These are phyloP conservation scores for Tipula helvola DNA, from an alignment of 2,888 invertebrate genomes.

Conservation along the genomic window DNA sequence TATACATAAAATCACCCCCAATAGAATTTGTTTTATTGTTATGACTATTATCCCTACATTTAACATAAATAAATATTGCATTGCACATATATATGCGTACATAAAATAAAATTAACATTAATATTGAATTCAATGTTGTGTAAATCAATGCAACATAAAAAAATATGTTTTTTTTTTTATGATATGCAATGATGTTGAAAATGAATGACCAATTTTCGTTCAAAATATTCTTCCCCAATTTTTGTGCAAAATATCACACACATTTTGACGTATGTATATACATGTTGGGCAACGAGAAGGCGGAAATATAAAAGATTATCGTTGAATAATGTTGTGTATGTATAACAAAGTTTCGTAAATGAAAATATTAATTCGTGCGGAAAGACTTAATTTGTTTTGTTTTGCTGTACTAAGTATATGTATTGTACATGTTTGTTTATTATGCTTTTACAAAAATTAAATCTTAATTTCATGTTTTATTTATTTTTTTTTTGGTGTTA, in stretches of 20 bases:
- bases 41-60: background rate
- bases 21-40: background rate
- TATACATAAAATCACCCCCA: background rate
- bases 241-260: background rate
- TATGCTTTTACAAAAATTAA: background rate
- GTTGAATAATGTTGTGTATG: too few species aligned
- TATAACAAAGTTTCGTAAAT: background rate
- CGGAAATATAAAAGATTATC: background rate
- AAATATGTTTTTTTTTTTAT: background rate
- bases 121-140: background rate
- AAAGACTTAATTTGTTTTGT: background rate
- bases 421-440: too few species aligned
- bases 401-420: too few species aligned
- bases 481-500: background rate
- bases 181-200: background rate
- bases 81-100: background rate
- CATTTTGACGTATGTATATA: background rate
- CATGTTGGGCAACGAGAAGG: background rate
- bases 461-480: background rate
- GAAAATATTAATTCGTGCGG: slow-evolving; percentile 4
- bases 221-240: background rate
- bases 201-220: background rate
- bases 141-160: background rate
- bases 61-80: background rate
- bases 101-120: background rate